A percentile compares a stretch with the other conserved stretches of the same genome.
Evolutionary conservation across 2,113 vertebrate species (phyloP).

Genomic region (Zosterops borbonicus): DNA sequence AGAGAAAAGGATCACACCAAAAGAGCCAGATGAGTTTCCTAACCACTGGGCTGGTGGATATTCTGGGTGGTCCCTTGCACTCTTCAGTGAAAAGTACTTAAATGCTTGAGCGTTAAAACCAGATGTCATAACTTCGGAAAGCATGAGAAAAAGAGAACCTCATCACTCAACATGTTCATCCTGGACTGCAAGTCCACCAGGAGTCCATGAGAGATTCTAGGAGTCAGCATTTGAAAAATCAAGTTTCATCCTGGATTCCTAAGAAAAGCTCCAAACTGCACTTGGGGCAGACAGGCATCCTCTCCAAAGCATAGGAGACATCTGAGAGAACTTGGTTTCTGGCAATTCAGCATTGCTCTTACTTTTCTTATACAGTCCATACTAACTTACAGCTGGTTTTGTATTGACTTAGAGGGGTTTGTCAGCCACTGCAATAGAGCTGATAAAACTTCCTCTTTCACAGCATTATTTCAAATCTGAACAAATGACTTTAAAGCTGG

Average conservation of each 20-base stretch:
- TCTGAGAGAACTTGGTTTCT: neutral
- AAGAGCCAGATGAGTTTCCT: conserved; percentile 10
- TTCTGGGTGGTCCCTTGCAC: conserved; percentile 12
- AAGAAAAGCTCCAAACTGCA: neutral
- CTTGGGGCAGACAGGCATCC: neutral
- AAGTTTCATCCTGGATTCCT: neutral
- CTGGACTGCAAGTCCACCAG: neutral
- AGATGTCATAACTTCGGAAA: neutral
- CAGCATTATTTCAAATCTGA: neutral
- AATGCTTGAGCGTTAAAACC: neutral
- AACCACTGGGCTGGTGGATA: neutral
- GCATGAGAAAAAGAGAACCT: neutral
- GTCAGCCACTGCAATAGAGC: neutral
- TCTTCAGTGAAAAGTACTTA: neutral
- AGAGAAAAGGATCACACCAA: neutral
- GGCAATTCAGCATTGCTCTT: neutral
- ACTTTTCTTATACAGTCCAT: neutral
- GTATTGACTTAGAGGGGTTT: neutral
- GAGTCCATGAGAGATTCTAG: neutral
- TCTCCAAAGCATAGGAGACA: neutral
- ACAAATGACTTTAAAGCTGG: neutral
- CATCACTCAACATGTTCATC: neutral
- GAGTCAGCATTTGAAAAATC: neutral
- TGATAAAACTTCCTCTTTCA: neutral
- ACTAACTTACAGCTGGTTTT: neutral